Evolutionary conservation across 2,888 invertebrate genomes (phyloP).

Genomic region (Horisme vitalbata): DNA sequence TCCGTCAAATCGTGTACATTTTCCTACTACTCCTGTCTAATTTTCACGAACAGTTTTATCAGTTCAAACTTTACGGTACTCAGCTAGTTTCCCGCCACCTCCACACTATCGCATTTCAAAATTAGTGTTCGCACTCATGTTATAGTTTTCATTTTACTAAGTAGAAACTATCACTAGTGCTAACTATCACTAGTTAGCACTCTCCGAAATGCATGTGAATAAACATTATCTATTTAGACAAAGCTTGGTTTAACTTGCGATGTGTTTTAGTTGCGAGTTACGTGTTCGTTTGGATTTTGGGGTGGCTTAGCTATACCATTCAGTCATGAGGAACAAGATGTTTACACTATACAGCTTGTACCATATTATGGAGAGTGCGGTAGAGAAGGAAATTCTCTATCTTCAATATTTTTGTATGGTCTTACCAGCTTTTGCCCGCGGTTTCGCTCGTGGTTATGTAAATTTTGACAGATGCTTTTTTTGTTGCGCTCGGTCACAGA

Average conservation of each 20-base stretch:
- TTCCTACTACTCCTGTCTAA: no score
- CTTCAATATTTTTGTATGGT: no score
- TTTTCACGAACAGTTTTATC: no score
- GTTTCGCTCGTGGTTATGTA: no score
- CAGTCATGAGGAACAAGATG: no score
- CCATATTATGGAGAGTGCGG: no score
- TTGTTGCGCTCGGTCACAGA: no score
- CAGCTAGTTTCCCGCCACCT: background rate
- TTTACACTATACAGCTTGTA: no score
- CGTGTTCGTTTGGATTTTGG: background rate
- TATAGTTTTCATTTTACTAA: constrained; percentile 67
- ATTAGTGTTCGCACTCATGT: constrained; percentile 45
- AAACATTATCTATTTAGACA: constrained; percentile 21
- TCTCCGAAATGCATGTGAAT: constrained; percentile 19
- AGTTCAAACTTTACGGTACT: background rate
- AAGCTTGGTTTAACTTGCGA: constrained; percentile 20
- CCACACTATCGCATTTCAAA: constrained; percentile 39
- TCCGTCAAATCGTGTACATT: no score
- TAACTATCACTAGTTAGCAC: constrained; percentile 21
- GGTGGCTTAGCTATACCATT: background rate
- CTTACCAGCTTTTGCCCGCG: no score
- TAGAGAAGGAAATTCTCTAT: no score
- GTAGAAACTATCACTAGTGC: constrained; percentile 42
- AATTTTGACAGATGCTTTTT: no score
- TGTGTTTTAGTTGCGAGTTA: constrained; percentile 14